Base-by-base conservation (phyloP, 2,113 vertebrate species). In the Malaclemys terrapin region DNA sequence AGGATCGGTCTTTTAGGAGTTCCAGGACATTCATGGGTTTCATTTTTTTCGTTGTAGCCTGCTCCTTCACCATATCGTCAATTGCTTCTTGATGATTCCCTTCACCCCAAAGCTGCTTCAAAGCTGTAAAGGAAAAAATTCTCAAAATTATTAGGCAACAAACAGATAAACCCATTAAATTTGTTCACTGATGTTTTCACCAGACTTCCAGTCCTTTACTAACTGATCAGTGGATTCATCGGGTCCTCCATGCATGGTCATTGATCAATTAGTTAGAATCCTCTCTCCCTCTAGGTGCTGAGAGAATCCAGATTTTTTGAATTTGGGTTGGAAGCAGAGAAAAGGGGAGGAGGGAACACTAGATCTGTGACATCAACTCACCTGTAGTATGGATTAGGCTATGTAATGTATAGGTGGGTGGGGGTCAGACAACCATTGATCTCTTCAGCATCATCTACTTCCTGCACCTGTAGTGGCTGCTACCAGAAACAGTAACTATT, bases 61-160 rank as follows among this genome's bases (percentile, higher is more conserved):
- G 80, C 72, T 98, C 98, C 69, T 93, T 91, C 82, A 95, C 42
- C 97, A 98, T 98, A 91, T 98, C 96, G 0, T 98, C 96, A 81
- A 98, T 59, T 92, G 98, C 98, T 85, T 82, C 17, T 85, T 97
- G 97, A 24, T 98, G 20, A 78, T 98, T 56, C 2, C 97, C 94
- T 53, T 98, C 93, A 91, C 97, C 98, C 98, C 98, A 98, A 85
- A 98, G 95, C 97, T 97, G 98, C 87, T 96, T 90, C 54, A 98
- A 81, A 52, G 98, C 98, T 98, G 62, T n/a, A 76, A 56, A 89
- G 78, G 22, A 75, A 45, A 75, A 75, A 75, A 65, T 7, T 19
- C 62, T 35, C 31, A 35, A 14, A n/a, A n/a, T 35, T 65, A 65
- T n/a, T 65, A 17, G 16, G 8, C 35, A 65, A 65, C 31, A n/a